phyloP scores from a whole-genome alignment of 1,140 invertebrate genomes.

The Melipona quadrifasciata region DNA sequence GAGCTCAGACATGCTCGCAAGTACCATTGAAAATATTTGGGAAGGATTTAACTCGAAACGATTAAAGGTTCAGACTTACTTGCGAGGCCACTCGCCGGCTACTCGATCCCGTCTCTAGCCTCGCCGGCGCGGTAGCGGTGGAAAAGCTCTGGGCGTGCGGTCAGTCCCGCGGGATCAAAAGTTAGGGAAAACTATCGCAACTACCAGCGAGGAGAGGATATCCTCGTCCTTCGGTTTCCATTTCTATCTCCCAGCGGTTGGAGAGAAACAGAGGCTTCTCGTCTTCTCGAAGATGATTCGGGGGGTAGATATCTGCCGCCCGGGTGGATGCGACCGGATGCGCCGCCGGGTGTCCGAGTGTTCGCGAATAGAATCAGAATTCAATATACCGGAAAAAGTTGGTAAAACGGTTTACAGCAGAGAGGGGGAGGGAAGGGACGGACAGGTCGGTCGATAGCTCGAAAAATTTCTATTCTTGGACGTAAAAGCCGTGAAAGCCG shows the following conservation, averaged over 20 bases:
- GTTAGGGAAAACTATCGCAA: constrained; percentile 71
- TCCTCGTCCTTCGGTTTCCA: constrained; percentile 64
- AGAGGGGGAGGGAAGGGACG: neutral
- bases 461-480: constrained; percentile 35
- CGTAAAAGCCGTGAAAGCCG: neutral
- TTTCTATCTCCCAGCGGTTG: constrained; percentile 55
- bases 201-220: constrained; percentile 53
- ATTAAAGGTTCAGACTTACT: too few relatives aligned
- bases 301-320: constrained; percentile 49
- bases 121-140: too few relatives aligned
- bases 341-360: constrained; percentile 31
- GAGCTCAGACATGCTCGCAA: too few relatives aligned
- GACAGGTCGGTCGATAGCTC: constrained; percentile 12
- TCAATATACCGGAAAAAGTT: constrained; percentile 68
- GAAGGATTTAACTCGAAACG: too few relatives aligned
- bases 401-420: constrained; percentile 25
- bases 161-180: constrained; percentile 67
- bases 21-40: too few relatives aligned
- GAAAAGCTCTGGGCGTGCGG: constrained; percentile 15
- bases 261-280: constrained; percentile 47
- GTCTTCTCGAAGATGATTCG: constrained; percentile 49
- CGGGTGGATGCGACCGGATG: constrained; percentile 61
- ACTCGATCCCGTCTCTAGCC: too few relatives aligned
- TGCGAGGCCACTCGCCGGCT: too few relatives aligned
- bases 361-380: constrained; percentile 67